Conservation (phyloP, 2,797 vertebrate species). For the Ceryle rudis region DNA sequence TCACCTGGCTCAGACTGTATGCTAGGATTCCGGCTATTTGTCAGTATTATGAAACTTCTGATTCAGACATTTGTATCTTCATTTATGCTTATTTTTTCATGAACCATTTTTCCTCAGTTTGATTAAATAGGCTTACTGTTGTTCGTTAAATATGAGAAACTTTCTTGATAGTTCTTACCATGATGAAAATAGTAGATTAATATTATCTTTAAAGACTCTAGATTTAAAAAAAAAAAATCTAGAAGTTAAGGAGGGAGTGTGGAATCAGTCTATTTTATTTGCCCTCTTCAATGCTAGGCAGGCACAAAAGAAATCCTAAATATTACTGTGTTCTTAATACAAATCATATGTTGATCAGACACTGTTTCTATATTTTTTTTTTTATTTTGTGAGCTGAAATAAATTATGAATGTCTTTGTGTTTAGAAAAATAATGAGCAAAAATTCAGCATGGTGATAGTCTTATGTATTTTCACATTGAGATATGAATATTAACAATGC, state of each 20-base stretch:
- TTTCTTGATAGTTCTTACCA: neutral
- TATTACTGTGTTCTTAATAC: neutral
- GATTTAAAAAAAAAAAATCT: neutral
- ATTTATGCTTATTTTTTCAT: neutral
- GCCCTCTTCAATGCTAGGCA: neutral
- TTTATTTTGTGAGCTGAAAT: neutral
- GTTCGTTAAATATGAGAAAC: neutral
- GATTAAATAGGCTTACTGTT: neutral
- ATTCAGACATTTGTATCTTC: neutral
- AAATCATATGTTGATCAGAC: neutral
- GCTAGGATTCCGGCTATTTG: neutral
- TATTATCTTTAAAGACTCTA: neutral
- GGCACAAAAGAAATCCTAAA: neutral
- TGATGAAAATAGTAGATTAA: neutral
- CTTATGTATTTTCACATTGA: neutral
- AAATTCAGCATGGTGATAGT: neutral
- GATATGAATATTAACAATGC: conserved; percentile 1
- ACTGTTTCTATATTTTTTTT: too few relatives aligned
- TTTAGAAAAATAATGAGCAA: neutral
- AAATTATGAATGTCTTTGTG: neutral
- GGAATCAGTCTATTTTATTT: neutral
- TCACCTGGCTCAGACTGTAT: neutral
- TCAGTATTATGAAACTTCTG: neutral
- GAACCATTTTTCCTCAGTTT: neutral
- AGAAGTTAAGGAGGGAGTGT: neutral